Evolutionary conservation across 2,888 invertebrate genomes (phyloP).

Genomic region (Leucoptera coffeella): DNA sequence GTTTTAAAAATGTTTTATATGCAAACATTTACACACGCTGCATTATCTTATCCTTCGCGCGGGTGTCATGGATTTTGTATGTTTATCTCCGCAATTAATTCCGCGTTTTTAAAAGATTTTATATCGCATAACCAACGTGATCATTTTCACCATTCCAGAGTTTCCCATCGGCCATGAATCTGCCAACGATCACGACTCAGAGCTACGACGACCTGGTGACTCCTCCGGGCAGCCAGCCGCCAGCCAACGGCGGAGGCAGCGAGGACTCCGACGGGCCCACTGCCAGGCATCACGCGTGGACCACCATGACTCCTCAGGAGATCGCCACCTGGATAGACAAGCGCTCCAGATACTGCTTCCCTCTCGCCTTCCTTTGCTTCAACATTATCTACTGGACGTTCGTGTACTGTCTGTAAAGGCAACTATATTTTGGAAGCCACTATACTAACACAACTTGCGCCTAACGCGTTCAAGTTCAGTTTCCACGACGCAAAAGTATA

Average conservation of each 20-base stretch:
- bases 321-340: slow-evolving; percentile 85
- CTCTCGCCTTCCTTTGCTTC: slow-evolving; percentile 70
- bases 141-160: slow-evolving; percentile 27
- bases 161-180: slow-evolving; percentile 56
- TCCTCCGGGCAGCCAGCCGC: slow-evolving; percentile 12
- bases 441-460: not conserved
- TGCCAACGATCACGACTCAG: slow-evolving; percentile 66
- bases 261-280: slow-evolving; percentile 24
- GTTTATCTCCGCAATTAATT: not conserved
- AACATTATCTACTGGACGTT: slow-evolving; percentile 77
- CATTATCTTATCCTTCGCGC: too few species aligned
- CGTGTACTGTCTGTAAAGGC: slow-evolving; percentile 56
- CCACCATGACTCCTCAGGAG: slow-evolving; percentile 83
- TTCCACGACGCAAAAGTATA: too few species aligned
- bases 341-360: slow-evolving; percentile 71
- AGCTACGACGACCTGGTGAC: slow-evolving; percentile 55
- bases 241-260: slow-evolving; percentile 18
- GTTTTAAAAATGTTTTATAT: too few species aligned
- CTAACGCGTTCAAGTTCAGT: too few species aligned
- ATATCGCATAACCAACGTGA: not conserved
- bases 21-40: too few species aligned
- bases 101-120: too few species aligned
- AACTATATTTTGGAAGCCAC: not conserved
- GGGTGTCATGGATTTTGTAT: too few species aligned
- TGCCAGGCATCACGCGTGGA: slow-evolving; percentile 53